Evolutionary conservation across 2,113 vertebrate species (phyloP), one percentile per base, ranked within the genome.

Genomic region (Pavo muticus): DNA sequence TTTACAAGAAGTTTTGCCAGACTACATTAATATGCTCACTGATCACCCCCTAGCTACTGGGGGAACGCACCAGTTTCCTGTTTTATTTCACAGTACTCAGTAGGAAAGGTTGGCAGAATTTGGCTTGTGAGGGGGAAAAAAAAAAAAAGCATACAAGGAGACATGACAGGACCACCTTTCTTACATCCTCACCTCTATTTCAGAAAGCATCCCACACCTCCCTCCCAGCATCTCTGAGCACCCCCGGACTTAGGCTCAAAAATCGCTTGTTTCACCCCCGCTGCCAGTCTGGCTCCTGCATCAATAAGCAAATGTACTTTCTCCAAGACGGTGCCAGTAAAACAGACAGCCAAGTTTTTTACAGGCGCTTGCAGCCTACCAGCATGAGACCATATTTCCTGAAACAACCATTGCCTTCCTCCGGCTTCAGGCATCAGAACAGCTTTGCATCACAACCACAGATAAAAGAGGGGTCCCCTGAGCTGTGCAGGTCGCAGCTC

Each of bases 11-110:
- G 14, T 14, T 29, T 25, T 21, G 18, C 57, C 39, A 8, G 35
- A 11, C 44, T 40, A 5, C 24, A 18, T 0, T 39, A 24, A 0
- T 19, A 7, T 12, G 30, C 24, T 23, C 35, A 32, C 1, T 11
- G 10, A 9, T 4, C 35, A n/a, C 17, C 88, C 76, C 65, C 64
- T 17, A 4, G 32, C 12, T 3, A 10, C 23, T 11, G 7, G 30
- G 39, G 5, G 16, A 67, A 65, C 23, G 11, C 27, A 11, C 39
- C 61, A 39, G 10, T 50, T 48, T 50, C 25, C 23, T 14, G 35
- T 52, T n/a, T 40, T 39, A 52, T 47, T 52, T 45, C 45, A 64
- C 75, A 40, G 23, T 20, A 39, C 37, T 61, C 14, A 52, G 14
- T 25, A 65, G 23, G 4, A 54, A 78, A 14, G 18, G 37, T 39